Percentiles rank a stretch among this genome's conserved stretches.
These are phyloP conservation scores for Euclidia mi DNA, from an alignment of 2,888 invertebrate genomes.

Conservation along the genomic window DNA sequence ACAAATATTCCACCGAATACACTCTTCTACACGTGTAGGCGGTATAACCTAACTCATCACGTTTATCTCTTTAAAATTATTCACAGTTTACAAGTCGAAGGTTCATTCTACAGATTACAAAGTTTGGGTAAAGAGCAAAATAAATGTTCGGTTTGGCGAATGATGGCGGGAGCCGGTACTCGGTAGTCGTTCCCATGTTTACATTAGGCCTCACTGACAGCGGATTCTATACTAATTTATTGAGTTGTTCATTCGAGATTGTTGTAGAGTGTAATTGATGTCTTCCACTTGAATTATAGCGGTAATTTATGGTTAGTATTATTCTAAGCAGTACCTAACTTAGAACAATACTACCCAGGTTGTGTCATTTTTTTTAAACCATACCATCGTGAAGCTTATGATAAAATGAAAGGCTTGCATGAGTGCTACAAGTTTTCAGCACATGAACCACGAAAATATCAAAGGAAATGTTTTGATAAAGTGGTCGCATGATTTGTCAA, in stretches of 20 bases:
- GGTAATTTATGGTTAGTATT: slow-evolving; percentile 7
- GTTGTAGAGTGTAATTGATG: slow-evolving; percentile 16
- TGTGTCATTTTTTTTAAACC: too few species aligned
- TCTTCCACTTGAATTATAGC: slow-evolving; percentile 11
- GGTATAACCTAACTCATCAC: slow-evolving; percentile 54
- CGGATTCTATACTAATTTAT: slow-evolving; percentile 26
- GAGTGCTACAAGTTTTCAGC: too few species aligned
- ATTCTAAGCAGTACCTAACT: too few species aligned
- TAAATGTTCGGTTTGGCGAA: slow-evolving; percentile 52
- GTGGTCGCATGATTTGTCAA: too few species aligned
- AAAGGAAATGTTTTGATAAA: too few species aligned
- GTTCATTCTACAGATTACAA: slow-evolving; percentile 34
- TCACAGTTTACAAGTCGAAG: slow-evolving; percentile 58
- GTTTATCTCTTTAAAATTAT: slow-evolving; percentile 56
- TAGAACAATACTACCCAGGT: neutral
- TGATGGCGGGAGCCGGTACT: too few species aligned
- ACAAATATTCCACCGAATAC: slow-evolving; percentile 14
- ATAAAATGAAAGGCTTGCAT: too few species aligned
- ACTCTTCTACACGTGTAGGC: slow-evolving; percentile 22
- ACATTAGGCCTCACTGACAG: slow-evolving; percentile 36
- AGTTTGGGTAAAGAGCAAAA: slow-evolving; percentile 40
- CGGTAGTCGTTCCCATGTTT: slow-evolving; percentile 41
- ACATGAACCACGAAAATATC: too few species aligned
- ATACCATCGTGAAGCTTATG: too few species aligned
- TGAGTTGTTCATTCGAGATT: slow-evolving; percentile 17